Evolutionary conservation across 1,140 invertebrate species (phyloP), one percentile per base, ranked within the genome.

Genomic region (Macrosteles quadrilineatus): DNA sequence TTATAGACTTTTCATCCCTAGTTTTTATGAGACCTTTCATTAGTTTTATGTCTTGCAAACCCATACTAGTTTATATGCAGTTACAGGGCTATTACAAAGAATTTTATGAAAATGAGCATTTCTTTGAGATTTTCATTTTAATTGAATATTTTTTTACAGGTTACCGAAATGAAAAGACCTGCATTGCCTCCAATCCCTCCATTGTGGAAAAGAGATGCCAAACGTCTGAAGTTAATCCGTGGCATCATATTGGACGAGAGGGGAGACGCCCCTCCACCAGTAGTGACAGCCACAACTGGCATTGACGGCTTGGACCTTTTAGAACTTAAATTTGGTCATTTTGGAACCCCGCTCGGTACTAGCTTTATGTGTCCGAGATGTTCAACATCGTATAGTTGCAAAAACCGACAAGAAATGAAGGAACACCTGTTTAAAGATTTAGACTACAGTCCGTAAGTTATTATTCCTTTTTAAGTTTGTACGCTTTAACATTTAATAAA

Each of bases 381-480:
- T 19, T 21, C 47, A 4, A 50, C 47, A 17, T 50, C 21, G 14
- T 21, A 11, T 19, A n/a, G 4, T 14, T 6, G 32, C 47, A 50
- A 50, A n/a, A 50, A 50, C 21, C 14, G 47, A 3, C 47, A 50
- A 50, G 47, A 50, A n/a, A 50, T 50, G 47, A 17, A 21, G 21
- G 47, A 50, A 50, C 47, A 50, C n/a, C 47, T 50, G 47, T 50
- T 9, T 21, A 50, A 50, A 21, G 47, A 50, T 50, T 21, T 50
- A 9, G 47, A 50, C 2, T 50, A 50, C n/a, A 50, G n/a, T 17
- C 47, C 47, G 47, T 50, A 50, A 50, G 47, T 50, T 11, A 11
- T 36, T n/a, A n/a, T n/a, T n/a, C n/a, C n/a, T n/a, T n/a, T n/a
- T n/a, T n/a, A n/a, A n/a, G n/a, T n/a, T n/a, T n/a, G n/a, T n/a